Base-by-base conservation (phyloP, 2,113 vertebrate genomes). In the Puntigrus tetrazona region DNA sequence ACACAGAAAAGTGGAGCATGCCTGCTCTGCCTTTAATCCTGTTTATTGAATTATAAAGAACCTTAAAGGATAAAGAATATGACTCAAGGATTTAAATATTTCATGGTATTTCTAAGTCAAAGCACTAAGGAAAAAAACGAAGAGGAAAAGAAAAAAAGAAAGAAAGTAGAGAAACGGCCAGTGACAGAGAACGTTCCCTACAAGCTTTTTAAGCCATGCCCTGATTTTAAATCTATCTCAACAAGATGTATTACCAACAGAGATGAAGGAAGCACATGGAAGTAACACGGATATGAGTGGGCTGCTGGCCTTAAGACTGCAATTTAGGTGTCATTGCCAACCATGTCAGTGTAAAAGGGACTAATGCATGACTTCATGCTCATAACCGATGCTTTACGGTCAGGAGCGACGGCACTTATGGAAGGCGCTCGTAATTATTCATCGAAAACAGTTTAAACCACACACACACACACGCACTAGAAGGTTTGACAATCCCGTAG, bases 41-140 rank as follows among this genome's bases (percentile, higher is more conserved):
- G 91, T 93, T 94, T 94, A 95, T 93, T 94, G 94, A 96, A 95
- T 96, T 95, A 95, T 94, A 95, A 96, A 95, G 93, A 93, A 94
- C 92, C 94, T 96, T 95, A 94, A 92, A 93, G 94, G 94, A 95
- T 95, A 91, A 93, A 90, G 90, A 91, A 87, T 89, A 89, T 94
- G 92, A 94, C 91, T 93, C 88, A 87, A 89, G 89, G 92, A 93
- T 95, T 92, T 92, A 90, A 92, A 95, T 94, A 86, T 90, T 90
- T 92, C 78, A 89, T 86, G 90, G 91, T 91, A 92, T 95, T 95
- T 90, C 91, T 73, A 86, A 88, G 90, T 92, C 88, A 90, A 91
- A 88, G 90, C 85, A 84, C 81, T 83, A 77, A 77, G 67, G 87
- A 85, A 63, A 88, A 86, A 65, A 65, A 27, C 41, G 22, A 25